Percentiles rank a stretch among this genome's conserved stretches.
phyloP scores from a whole-genome alignment of 2,113 vertebrate species.

The Lampris incognitus region DNA sequence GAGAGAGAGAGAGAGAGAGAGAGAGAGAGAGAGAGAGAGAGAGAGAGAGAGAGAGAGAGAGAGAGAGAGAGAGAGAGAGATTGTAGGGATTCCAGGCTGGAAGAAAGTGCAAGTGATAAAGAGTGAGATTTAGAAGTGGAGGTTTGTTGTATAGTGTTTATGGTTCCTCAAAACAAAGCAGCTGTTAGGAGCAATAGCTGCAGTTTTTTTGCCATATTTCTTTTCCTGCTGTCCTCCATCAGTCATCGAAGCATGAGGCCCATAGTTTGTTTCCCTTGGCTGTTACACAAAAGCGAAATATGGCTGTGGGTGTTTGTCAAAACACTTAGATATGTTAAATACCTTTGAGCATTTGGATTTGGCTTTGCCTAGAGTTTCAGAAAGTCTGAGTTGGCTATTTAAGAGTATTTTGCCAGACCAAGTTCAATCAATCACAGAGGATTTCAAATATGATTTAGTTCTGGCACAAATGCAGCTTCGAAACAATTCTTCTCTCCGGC shows the following conservation, averaged over 20 bases:
- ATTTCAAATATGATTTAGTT: conserved; percentile 24
- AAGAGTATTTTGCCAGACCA: conserved; percentile 14
- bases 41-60: neutral
- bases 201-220: conserved; percentile 13
- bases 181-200: conserved; percentile 26
- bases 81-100: conserved; percentile 11
- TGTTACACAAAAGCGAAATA: neutral
- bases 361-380: neutral
- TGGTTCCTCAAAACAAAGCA: conserved; percentile 17
- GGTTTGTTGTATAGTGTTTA: conserved; percentile 1
- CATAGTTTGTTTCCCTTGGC: conserved; percentile 43
- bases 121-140: neutral
- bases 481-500: conserved; percentile 29
- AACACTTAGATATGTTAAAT: conserved; percentile 48
- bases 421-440: conserved; percentile 45
- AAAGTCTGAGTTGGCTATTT: conserved; percentile 29
- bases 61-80: conserved; percentile 10
- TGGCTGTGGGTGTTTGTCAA: conserved; percentile 23
- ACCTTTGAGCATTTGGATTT: conserved; percentile 23
- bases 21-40: conserved; percentile 4
- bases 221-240: conserved; percentile 29
- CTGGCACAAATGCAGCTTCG: neutral
- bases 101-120: conserved; percentile 10
- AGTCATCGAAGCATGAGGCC: conserved; percentile 34
- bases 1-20: conserved; percentile 23